Evolutionary conservation across 1,140 invertebrate species (phyloP).

Genomic region (Drosophila saltans): DNA sequence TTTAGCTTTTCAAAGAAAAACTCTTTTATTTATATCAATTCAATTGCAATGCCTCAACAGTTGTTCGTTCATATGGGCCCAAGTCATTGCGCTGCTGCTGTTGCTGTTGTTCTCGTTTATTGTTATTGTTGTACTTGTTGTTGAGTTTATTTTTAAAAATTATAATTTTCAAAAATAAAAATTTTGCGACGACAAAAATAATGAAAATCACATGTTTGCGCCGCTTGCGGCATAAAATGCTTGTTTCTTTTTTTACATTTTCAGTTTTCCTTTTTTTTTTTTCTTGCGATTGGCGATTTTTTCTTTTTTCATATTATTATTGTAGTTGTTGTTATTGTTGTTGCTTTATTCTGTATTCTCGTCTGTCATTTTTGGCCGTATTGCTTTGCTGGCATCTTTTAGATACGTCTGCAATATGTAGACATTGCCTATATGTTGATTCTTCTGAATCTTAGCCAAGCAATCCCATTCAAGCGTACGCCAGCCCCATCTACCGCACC

Average conservation of each 20-base stretch:
- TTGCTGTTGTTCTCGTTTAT: slow-evolving; percentile 33
- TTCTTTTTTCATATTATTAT: neutral
- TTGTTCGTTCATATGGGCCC: neutral
- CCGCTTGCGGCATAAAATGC: slow-evolving; percentile 71
- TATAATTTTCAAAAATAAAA: slow-evolving; percentile 81
- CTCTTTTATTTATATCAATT: neutral
- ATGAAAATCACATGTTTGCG: slow-evolving; percentile 78
- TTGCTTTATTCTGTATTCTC: slow-evolving; percentile 32
- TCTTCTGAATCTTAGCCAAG: slow-evolving; percentile 24
- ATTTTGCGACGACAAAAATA: slow-evolving; percentile 76
- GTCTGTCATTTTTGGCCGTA: slow-evolving; percentile 32
- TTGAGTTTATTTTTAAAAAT: slow-evolving; percentile 74
- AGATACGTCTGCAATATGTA: slow-evolving; percentile 1
- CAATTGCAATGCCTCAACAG: slow-evolving; percentile 13
- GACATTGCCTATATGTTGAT: slow-evolving; percentile 1
- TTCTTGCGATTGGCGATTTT: slow-evolving; percentile 8
- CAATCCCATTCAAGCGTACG: slow-evolving; percentile 53
- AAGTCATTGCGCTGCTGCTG: slow-evolving; percentile 30
- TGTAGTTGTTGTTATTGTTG: slow-evolving; percentile 44
- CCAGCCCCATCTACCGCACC: neutral
- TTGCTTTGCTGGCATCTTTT: slow-evolving; percentile 70
- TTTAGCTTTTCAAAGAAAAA: too few species aligned
- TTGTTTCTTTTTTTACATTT: slow-evolving; percentile 17
- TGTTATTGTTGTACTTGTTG: slow-evolving; percentile 29
- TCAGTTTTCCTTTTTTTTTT: slow-evolving; percentile 7